Evolutionary conservation across 2,888 invertebrate genomes (phyloP).

Genomic region (Trissolcus brochymenae): DNA sequence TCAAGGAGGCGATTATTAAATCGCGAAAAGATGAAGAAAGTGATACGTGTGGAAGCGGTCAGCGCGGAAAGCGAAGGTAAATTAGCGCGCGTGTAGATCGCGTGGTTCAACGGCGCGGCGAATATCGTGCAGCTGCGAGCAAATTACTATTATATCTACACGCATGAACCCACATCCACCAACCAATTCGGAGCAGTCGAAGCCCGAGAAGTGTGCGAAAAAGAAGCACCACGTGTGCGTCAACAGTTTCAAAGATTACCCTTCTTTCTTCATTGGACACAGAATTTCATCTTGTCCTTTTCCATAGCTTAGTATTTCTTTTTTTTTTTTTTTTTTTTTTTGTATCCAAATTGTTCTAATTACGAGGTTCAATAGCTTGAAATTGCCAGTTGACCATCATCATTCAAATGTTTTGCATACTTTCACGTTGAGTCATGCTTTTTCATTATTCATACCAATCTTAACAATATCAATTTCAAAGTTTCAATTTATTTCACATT

Average conservation of each 20-base stretch:
- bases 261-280: constrained; percentile 1
- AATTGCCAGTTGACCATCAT: too few relatives aligned
- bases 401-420: too few relatives aligned
- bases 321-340: constrained; percentile 6
- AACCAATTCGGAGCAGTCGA: constrained; percentile 50
- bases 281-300: too few relatives aligned
- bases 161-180: neutral
- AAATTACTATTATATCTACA: constrained; percentile 50
- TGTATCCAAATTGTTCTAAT: neutral
- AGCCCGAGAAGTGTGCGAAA: constrained; percentile 54
- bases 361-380: too few relatives aligned
- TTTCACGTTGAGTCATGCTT: neutral
- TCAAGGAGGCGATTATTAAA: constrained; percentile 35
- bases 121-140: constrained; percentile 52
- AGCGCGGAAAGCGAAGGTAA: constrained; percentile 50
- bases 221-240: constrained; percentile 51
- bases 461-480: too few relatives aligned
- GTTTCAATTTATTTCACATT: too few relatives aligned
- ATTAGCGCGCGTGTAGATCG: constrained; percentile 41
- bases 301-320: too few relatives aligned
- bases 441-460: constrained; percentile 6
- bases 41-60: constrained; percentile 33
- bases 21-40: constrained; percentile 44
- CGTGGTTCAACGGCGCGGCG: constrained; percentile 35
- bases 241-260: constrained; percentile 56